A percentile compares a stretch with the other conserved stretches of the same genome.
Evolutionary conservation across 2,888 invertebrate genomes (phyloP).

Genomic region (Koerneria pararmatus): DNA sequence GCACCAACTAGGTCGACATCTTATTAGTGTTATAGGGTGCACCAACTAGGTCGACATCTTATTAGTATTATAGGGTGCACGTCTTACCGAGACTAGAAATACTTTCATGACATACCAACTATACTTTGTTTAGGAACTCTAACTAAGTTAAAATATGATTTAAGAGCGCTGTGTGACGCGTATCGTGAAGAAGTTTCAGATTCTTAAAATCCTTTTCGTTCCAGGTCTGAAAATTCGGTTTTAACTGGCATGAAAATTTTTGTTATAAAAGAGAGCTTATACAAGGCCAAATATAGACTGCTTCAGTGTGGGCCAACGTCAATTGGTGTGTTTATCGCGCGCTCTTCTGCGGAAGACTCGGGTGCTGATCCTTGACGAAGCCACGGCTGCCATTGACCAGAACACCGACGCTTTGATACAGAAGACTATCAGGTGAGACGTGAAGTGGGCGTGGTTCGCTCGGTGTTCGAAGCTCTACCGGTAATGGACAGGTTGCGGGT

Average conservation of each 20-base stretch:
- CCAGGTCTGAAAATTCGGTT: no score
- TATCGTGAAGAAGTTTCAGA: no score
- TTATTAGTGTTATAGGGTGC: no score
- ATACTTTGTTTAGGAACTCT: no score
- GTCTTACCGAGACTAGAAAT: no score
- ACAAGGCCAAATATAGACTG: not conserved
- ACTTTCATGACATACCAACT: no score
- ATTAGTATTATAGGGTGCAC: no score
- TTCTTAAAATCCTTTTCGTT: no score
- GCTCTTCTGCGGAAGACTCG: conserved; percentile 62
- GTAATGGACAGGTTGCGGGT: not conserved
- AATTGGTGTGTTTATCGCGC: conserved; percentile 63
- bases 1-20: no score
- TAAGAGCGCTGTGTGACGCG: no score
- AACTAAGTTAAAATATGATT: no score
- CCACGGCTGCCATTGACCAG: conserved; percentile 65
- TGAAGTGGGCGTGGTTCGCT: conserved; percentile 62
- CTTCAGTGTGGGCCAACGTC: conserved; percentile 63
- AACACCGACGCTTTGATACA: conserved; percentile 67
- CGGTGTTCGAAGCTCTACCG: not conserved
- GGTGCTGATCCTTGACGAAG: conserved; percentile 67
- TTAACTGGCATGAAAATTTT: not conserved
- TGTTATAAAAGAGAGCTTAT: not conserved
- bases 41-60: no score
- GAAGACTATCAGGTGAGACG: conserved; percentile 37